Base-by-base conservation (phyloP, 2,888 invertebrate genomes). In the Ornithoptera priamus region DNA sequence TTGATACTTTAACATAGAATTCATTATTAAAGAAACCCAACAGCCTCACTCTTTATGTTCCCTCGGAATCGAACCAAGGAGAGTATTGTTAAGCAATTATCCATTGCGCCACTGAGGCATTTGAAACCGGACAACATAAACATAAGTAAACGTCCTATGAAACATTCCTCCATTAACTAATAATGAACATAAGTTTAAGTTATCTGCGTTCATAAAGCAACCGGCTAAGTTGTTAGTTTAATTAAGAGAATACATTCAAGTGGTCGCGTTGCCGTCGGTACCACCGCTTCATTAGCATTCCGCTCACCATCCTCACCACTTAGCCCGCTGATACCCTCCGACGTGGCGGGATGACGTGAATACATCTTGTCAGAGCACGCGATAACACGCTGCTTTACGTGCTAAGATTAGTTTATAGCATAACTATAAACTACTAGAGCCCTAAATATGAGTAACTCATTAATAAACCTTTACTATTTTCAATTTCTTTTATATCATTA, bases 281-380 rank as follows among this genome's bases (percentile, higher is more conserved):
- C 6, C 53, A 53, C 53, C 18, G 18, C 53, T 53, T 53, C 53
- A 53, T 53, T 53, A 53, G 53, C 53, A 53, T 53, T 53, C 85
- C 76, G 77, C 75, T 72, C 76, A 75, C 65, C 62, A 22, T 58
- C 77, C 82, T 80, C 77, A 77, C 85, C 89, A 89, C 89, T 89
- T 88, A 89, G 85, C 78, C 75, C 72, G 77, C 73, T 78, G 86
- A 85, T 86, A 69, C 60, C 59, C 24, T 39, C 22, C 20, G 50
- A 61, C 65, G 65, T 60, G 69, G 63, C 66, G 67, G 20, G 59
- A 58, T 72, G 74, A 69, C 74, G 71, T 69, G 56, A 70, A 74
- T 74, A 70, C 70, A 72, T 73, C 74, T 70, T 68, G 69, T 73
- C 71, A 66, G 70, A 60, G 64, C 59, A 67, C 36, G 57, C 56